Conservation (phyloP, 2,797 vertebrate genomes). For the Morelia viridis region DNA sequence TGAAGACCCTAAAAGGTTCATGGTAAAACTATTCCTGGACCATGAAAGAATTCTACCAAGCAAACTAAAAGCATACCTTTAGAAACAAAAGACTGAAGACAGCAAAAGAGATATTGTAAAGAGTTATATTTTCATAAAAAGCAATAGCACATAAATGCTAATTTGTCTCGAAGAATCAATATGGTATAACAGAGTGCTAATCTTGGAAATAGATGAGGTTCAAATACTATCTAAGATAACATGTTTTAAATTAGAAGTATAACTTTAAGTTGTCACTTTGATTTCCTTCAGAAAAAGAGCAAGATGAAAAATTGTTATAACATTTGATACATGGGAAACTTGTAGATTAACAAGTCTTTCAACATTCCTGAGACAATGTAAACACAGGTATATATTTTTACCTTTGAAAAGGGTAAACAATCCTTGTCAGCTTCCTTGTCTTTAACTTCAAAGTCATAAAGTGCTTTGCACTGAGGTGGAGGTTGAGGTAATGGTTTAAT, state of each 20-base stretch:
- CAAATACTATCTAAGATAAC: neutral
- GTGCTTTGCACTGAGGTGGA: conserved; percentile 97
- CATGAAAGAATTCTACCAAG: neutral
- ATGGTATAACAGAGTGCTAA: neutral
- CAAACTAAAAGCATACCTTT: neutral
- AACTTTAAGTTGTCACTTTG: neutral
- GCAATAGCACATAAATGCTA: neutral
- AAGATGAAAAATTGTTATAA: conserved; percentile 31
- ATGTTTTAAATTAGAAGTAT: neutral
- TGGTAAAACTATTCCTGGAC: neutral
- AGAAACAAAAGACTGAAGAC: neutral
- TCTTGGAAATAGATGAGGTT: neutral
- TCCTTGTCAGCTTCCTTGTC: conserved; percentile 99
- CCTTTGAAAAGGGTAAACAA: conserved; percentile 97
- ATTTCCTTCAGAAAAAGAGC: neutral
- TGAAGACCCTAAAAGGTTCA: neutral
- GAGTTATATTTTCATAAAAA: neutral
- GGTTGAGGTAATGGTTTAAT: conserved; percentile 96
- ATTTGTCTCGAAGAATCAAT: neutral
- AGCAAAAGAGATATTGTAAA: neutral
- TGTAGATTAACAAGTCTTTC: conserved; percentile 1
- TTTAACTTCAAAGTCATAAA: conserved; percentile 99
- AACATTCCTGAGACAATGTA: conserved; percentile 15
- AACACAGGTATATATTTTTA: conserved; percentile 58
- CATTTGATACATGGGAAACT: neutral